Evolutionary conservation across 2,113 vertebrate species (phyloP), one percentile per base, ranked within the genome.

Genomic region (Acrocephalus arundinaceus): DNA sequence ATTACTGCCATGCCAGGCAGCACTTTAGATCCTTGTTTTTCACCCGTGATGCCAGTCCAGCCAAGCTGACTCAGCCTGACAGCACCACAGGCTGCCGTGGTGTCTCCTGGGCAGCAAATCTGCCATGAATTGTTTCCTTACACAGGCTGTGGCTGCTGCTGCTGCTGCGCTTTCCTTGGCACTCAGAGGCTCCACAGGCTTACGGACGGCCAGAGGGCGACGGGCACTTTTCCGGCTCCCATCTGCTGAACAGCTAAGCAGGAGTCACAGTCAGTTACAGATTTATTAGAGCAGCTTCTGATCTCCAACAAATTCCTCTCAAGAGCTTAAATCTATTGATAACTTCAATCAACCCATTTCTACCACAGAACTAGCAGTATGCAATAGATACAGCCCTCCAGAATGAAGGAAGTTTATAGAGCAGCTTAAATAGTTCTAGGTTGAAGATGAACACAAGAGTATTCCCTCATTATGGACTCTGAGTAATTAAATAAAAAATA

Each of bases 161-260:
- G 95, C 73, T 4, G 93, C 46, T 2, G 15, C 0, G 3, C 94
- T 95, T 33, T 98, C 97, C 85, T 97, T 97, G 5, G 95, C 84
- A 23, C 85, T 20, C 27, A 88, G 68, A 59, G 90, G 94, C 59
- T 96, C 96, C 30, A 93, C 94, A 76, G 94, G 76, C 78, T 97
- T 94, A 59, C 73, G 93, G 89, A 95, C 59, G 76, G 94, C 82
- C 6, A 98, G 97, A 27, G 97, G 97, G 31, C 33, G 58, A 9
- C 48, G 91, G 61, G 58, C 31, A 59, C 70, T 92, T 65, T 54
- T 84, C 85, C 2, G 59, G 11, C 41, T 18, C 1, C 12, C 41
- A 84, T 37, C 97, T 94, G 89, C 70, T 94, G 95, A 66, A 86
- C 81, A 78, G 55, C 98, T 98, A 23, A 86, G 52, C 77, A 54